Percentiles rank a stretch among this genome's conserved stretches.
Evolutionary conservation across 1,140 invertebrate genomes (phyloP).

Genomic region (Drosophila ananassae): DNA sequence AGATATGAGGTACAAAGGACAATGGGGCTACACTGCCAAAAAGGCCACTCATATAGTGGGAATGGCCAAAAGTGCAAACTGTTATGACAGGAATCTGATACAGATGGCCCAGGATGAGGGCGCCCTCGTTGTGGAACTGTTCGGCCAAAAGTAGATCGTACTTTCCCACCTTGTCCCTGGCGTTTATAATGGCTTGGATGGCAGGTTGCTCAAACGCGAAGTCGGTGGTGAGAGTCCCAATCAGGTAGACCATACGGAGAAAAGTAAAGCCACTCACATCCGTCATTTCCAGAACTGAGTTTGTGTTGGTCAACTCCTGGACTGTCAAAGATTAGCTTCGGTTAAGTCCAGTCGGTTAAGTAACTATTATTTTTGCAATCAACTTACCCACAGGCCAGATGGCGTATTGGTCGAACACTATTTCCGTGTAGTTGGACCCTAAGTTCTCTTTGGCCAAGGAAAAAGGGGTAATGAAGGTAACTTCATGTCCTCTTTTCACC

Average conservation of each 20-base stretch:
- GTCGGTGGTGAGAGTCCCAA: conserved; percentile 72
- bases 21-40: conserved; percentile 69
- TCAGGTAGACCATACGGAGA: conserved; percentile 58
- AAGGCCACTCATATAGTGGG: conserved; percentile 79
- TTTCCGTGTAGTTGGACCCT: conserved; percentile 72
- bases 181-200: conserved; percentile 82
- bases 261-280: conserved; percentile 37
- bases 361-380: neutral
- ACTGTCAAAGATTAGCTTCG: conserved; percentile 54
- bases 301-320: conserved; percentile 13
- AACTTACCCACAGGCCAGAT: conserved; percentile 70
- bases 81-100: conserved; percentile 82
- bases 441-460: conserved; percentile 49
- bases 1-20: conserved; percentile 80
- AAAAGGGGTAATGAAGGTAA: conserved; percentile 72
- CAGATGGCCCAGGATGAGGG: conserved; percentile 75
- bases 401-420: conserved; percentile 76
- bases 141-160: conserved; percentile 84
- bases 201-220: conserved; percentile 74
- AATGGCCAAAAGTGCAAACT: conserved; percentile 72
- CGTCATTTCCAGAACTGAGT: conserved; percentile 46
- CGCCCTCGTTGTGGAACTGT: conserved; percentile 81
- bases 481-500: conserved; percentile 64
- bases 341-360: no score
- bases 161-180: conserved; percentile 56